phyloP scores from a whole-genome alignment of 2,113 vertebrate genomes.

The Salvator merianae region DNA sequence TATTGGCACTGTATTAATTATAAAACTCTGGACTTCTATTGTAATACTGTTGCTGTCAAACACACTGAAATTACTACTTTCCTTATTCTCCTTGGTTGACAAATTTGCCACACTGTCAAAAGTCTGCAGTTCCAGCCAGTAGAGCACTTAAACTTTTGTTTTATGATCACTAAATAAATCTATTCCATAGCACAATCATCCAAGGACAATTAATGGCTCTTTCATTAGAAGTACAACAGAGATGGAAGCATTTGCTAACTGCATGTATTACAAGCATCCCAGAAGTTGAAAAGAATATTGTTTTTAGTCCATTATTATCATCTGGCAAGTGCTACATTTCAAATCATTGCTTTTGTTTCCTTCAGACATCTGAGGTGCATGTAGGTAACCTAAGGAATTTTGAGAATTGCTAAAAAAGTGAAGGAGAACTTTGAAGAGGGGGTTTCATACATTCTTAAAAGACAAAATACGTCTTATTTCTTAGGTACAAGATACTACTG shows the following conservation, averaged over 20 bases:
- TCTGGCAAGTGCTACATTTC: neutral
- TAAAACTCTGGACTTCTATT: conserved; percentile 47
- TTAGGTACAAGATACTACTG: neutral
- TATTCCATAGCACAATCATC: neutral
- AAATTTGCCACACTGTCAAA: conserved; percentile 15
- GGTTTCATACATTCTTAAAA: neutral
- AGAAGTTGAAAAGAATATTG: conserved; percentile 1
- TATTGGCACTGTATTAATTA: conserved; percentile 22
- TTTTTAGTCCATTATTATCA: conserved; percentile 11
- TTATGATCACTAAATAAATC: conserved; percentile 26
- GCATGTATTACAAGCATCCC: neutral
- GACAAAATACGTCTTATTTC: neutral
- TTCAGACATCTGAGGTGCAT: neutral
- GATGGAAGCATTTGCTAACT: conserved; percentile 11
- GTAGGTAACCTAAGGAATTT: neutral
- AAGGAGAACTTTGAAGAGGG: neutral
- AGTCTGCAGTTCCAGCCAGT: neutral
- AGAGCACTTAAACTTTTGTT: conserved; percentile 15
- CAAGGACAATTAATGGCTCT: conserved; percentile 30
- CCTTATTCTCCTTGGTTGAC: conserved; percentile 1
- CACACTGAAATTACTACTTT: conserved; percentile 27
- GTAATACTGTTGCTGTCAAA: conserved; percentile 51
- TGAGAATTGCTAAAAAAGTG: neutral
- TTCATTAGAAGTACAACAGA: conserved; percentile 4
- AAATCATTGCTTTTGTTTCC: conserved; percentile 24